A percentile compares a stretch with the other conserved stretches of the same genome.
phyloP scores from a whole-genome alignment of 2,888 invertebrate genomes.

The Hartigia nigra region DNA sequence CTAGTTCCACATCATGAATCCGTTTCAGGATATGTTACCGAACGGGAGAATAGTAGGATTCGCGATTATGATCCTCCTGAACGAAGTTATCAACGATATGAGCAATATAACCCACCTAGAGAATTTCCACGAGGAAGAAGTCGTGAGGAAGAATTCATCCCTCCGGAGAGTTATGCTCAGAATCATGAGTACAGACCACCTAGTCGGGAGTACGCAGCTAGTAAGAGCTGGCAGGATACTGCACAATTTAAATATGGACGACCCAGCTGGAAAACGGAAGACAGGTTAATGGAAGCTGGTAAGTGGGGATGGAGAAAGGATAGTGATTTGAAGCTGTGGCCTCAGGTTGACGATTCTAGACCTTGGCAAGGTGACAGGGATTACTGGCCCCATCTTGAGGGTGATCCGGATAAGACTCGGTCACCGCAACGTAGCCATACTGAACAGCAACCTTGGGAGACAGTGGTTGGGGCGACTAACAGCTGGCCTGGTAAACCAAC shows the following conservation, averaged over 20 bases:
- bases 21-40: slow-evolving; percentile 21
- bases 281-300: slow-evolving; percentile 14
- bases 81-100: slow-evolving; percentile 31
- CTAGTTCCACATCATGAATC: slow-evolving; percentile 25
- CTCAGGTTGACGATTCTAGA: slow-evolving; percentile 26
- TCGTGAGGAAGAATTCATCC: slow-evolving; percentile 13
- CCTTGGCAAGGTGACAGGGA: slow-evolving; percentile 26
- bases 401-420: slow-evolving; percentile 4
- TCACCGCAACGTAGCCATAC: background rate
- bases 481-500: background rate
- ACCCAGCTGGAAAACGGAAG: slow-evolving; percentile 36
- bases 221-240: slow-evolving; percentile 41
- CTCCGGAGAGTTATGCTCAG: slow-evolving; percentile 21
- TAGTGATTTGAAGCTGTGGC: slow-evolving; percentile 34
- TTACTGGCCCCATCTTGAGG: slow-evolving; percentile 16
- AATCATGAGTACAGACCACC: slow-evolving; percentile 37
- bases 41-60: slow-evolving; percentile 25
- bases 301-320: slow-evolving; percentile 38
- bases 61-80: slow-evolving; percentile 41
- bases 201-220: slow-evolving; percentile 37
- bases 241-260: slow-evolving; percentile 35
- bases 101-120: slow-evolving; percentile 17
- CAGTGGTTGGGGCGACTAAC: background rate
- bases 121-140: slow-evolving; percentile 11
- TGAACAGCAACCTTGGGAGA: slow-evolving; percentile 21